Evolutionary conservation across 2,797 vertebrate genomes (phyloP), one percentile per base, ranked within the genome.

Genomic region (Chloroceryle inda): DNA sequence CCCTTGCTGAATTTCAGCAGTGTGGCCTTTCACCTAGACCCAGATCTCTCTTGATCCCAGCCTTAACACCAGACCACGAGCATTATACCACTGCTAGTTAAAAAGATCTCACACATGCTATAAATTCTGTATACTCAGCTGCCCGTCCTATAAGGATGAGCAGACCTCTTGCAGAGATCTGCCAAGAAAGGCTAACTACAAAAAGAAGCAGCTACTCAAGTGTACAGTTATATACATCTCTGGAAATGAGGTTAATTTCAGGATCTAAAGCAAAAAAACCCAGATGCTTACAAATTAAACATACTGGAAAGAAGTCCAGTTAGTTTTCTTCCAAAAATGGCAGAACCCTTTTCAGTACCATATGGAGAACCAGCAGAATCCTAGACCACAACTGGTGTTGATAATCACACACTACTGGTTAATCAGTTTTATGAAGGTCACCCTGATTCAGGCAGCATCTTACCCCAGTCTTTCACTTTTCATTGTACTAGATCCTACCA

Each of bases 341-440:
- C 53, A n/a, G 58, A 80, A 88, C 50, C 42, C 88, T 91, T 86
- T 82, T 73, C 58, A 72, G 62, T 56, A 45, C 72, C 89, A 69
- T 92, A 86, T 92, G 92, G 89, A 92, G 86, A 89, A 66, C 3
- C 50, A 89, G 58, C 79, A 91, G 87, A 96, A 75, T 88, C 62
- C 50, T 85, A 69, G 82, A 92, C 84, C 69, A 73, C 66, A 81
- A 86, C 62, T 84, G 55, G n/a, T 94, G 50, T 89, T 73, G 72
- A 73, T 88, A 83, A 74, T 50, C 29, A n/a, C 58, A 89, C 19
- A 26, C 75, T 92, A 42, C 68, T 94, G 68, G 85, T 66, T 95
- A 64, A 88, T 81, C 19, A 26, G 55, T 91, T 76, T 80, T 71
- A 23, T 81, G 87, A 93, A 96, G 82, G 61, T 94, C 88, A 83